phyloP scores from a whole-genome alignment of 2,797 vertebrate species.

The Enteromius treurensis region DNA sequence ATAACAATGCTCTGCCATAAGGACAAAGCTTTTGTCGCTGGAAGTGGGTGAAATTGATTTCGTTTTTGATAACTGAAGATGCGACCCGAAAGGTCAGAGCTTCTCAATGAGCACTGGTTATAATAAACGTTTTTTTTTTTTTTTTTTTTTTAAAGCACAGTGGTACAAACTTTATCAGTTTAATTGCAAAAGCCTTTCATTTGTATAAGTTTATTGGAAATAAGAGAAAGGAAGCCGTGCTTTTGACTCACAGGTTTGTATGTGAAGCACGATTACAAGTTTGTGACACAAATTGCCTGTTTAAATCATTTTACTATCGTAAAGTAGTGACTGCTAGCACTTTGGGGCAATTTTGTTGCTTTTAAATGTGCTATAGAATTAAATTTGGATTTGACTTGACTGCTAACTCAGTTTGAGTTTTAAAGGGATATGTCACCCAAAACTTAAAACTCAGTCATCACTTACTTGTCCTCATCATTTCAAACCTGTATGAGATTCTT shows the following conservation, averaged over 20 bases:
- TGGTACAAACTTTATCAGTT: slow-evolving; percentile 81
- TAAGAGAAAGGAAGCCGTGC: not conserved
- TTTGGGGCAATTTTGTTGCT: no score
- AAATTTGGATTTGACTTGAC: not conserved
- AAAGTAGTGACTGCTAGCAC: not conserved
- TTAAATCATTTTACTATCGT: not conserved
- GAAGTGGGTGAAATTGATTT: slow-evolving; percentile 74
- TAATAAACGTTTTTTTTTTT: not conserved
- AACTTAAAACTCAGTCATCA: not conserved
- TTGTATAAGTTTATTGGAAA: slow-evolving; percentile 56
- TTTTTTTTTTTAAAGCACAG: slow-evolving; percentile 60
- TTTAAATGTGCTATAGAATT: no score
- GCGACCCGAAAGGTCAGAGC: slow-evolving; percentile 81
- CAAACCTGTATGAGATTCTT: not conserved
- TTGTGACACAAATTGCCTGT: not conserved
- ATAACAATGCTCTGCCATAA: slow-evolving; percentile 58
- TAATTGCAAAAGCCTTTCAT: slow-evolving; percentile 82
- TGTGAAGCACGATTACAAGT: not conserved
- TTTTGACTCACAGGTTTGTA: not conserved
- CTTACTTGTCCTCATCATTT: not conserved
- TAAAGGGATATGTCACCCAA: not conserved
- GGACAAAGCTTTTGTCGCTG: slow-evolving; percentile 18
- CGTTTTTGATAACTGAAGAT: slow-evolving; percentile 79
- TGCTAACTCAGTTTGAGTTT: not conserved
- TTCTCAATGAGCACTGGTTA: slow-evolving; percentile 75